phyloP scores from a whole-genome alignment of 2,113 vertebrate genomes.

The Gymnorhina tibicen region DNA sequence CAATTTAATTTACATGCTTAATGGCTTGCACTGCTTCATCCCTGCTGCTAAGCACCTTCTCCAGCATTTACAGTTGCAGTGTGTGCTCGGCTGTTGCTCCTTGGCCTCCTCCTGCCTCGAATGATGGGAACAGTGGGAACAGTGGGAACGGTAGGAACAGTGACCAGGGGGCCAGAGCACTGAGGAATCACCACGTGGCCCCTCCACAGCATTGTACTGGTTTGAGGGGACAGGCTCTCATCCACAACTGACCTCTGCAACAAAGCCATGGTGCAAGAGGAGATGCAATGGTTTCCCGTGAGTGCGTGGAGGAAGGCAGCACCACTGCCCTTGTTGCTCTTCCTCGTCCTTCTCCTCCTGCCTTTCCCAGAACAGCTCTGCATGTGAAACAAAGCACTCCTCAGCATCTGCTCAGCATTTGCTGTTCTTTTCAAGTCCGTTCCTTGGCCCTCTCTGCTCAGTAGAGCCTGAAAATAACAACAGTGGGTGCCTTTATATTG shows the following conservation, averaged over 20 bases:
- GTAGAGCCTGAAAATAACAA: neutral
- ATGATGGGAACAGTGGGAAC: accelerated
- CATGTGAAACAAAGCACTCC: neutral
- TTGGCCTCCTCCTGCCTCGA: neutral
- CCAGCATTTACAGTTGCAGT: neutral
- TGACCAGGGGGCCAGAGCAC: neutral
- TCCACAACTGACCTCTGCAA: neutral
- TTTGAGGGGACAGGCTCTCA: neutral
- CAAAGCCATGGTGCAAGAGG: accelerated
- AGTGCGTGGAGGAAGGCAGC: neutral
- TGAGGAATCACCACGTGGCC: accelerated
- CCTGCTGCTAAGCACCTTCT: neutral
- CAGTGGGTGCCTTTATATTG: neutral
- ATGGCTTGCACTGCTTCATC: neutral
- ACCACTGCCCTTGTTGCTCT: neutral
- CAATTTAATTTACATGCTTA: neutral
- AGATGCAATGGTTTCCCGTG: accelerated
- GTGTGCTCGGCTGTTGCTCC: neutral
- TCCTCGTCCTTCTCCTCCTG: neutral
- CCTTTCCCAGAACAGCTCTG: neutral
- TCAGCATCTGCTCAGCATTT: slow-evolving; percentile 26
- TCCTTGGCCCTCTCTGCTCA: neutral
- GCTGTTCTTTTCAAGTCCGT: neutral
- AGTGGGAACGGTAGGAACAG: neutral
- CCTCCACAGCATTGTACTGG: accelerated